A percentile compares a stretch with the other conserved stretches of the same genome.
phyloP scores from a whole-genome alignment of 2,888 invertebrate genomes.

The Venusia cambrica region DNA sequence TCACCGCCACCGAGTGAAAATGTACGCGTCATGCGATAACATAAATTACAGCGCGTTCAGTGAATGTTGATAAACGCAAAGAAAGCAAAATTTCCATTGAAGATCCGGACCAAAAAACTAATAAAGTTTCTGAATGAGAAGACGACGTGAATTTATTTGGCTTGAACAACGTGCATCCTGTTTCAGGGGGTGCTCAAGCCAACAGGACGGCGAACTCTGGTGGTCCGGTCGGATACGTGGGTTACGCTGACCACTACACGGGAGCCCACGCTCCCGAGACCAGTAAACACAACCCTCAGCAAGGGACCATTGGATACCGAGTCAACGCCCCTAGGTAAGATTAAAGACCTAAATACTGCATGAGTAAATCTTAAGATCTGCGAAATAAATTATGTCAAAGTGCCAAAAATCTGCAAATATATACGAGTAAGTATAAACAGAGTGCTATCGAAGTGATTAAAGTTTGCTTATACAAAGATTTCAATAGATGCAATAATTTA shows the following conservation, averaged over 20 bases:
- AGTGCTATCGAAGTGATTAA: too few relatives aligned
- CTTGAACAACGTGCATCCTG: slow-evolving; percentile 63
- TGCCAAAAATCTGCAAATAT: too few relatives aligned
- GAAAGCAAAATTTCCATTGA: slow-evolving; percentile 22
- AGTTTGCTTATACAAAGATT: too few relatives aligned
- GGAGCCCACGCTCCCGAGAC: slow-evolving; percentile 73
- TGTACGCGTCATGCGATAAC: slow-evolving; percentile 58
- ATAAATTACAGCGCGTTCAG: slow-evolving; percentile 42
- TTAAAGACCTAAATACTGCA: slow-evolving; percentile 19
- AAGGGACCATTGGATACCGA: slow-evolving; percentile 81
- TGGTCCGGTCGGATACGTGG: slow-evolving; percentile 83
- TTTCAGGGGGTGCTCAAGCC: slow-evolving; percentile 85
- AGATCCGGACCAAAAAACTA: slow-evolving; percentile 12
- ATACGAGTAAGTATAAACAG: too few relatives aligned
- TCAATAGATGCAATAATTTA: too few relatives aligned
- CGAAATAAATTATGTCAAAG: slow-evolving; percentile 22
- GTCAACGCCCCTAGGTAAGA: slow-evolving; percentile 85
- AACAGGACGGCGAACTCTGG: slow-evolving; percentile 85
- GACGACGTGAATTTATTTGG: slow-evolving; percentile 37
- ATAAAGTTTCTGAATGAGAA: slow-evolving; percentile 8
- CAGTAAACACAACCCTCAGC: slow-evolving; percentile 74
- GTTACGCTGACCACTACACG: slow-evolving; percentile 64
- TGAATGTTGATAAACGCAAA: slow-evolving; percentile 26
- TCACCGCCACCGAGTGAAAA: slow-evolving; percentile 52
- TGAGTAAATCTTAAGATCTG: slow-evolving; percentile 16